Evolutionary conservation across 2,888 invertebrate species (phyloP).

Genomic region (Tetropium fuscum): DNA sequence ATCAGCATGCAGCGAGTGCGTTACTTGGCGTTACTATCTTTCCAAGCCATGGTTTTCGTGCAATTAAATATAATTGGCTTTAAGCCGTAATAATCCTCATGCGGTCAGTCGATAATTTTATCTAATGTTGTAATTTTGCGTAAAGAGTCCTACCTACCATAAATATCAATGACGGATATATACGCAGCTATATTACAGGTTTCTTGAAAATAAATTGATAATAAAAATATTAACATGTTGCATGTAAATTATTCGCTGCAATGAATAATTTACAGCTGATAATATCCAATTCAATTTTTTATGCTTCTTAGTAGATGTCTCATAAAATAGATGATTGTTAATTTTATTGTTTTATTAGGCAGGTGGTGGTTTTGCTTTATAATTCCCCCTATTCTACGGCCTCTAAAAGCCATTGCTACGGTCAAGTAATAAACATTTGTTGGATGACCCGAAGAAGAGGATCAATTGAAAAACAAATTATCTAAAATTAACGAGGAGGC

Average conservation of each 20-base stretch:
- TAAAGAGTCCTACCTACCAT: slow-evolving; percentile 9
- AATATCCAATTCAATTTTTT: slow-evolving; percentile 37
- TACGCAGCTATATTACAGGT: slow-evolving; percentile 11
- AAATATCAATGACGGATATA: slow-evolving; percentile 23
- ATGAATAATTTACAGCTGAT: slow-evolving; percentile 40
- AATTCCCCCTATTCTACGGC: background rate
- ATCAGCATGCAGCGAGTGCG: too few relatives aligned
- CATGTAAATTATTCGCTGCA: slow-evolving; percentile 34
- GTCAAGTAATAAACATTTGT: slow-evolving; percentile 1
- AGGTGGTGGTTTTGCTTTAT: slow-evolving; percentile 23
- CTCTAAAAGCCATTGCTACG: background rate
- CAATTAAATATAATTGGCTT: slow-evolving; percentile 4
- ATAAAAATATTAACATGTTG: slow-evolving; percentile 20
- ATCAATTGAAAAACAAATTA: slow-evolving; percentile 54
- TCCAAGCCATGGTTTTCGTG: too few relatives aligned
- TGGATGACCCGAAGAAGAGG: slow-evolving; percentile 17
- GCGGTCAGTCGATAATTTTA: slow-evolving; percentile 9
- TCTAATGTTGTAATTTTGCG: slow-evolving; percentile 5
- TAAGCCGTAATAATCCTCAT: slow-evolving; percentile 4
- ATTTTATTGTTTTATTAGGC: slow-evolving; percentile 37
- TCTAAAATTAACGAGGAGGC: slow-evolving; percentile 60
- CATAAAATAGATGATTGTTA: slow-evolving; percentile 25
- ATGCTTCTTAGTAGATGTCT: slow-evolving; percentile 23
- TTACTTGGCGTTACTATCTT: too few relatives aligned
- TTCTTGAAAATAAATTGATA: slow-evolving; percentile 15